Evolutionary conservation across 2,113 vertebrate genomes (phyloP).

Genomic region (Tychaedon coryphoeus): DNA sequence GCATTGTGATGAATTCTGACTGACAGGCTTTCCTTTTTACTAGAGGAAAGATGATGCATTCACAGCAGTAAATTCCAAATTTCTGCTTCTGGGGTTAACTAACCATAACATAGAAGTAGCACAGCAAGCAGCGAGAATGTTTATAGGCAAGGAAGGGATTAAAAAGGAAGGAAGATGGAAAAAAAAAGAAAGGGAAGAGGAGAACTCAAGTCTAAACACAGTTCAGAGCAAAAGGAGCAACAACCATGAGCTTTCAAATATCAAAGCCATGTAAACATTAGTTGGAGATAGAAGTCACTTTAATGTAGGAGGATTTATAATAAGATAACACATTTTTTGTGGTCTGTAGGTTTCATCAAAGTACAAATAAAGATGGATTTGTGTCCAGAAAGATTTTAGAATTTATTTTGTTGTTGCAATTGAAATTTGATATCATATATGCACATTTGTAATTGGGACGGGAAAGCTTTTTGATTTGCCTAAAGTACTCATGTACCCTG

Average conservation of each 20-base stretch:
- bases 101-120: neutral
- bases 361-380: neutral
- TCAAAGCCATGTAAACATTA: neutral
- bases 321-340: neutral
- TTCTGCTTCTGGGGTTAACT: constrained; percentile 23
- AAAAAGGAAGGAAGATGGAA: neutral
- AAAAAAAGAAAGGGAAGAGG: neutral
- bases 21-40: constrained; percentile 62
- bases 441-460: neutral
- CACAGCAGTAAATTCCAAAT: neutral
- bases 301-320: neutral
- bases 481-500: neutral
- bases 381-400: neutral
- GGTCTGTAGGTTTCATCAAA: neutral
- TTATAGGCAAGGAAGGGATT: constrained; percentile 16
- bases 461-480: neutral
- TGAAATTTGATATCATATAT: neutral
- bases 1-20: neutral
- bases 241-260: neutral
- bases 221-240: neutral
- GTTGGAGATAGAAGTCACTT: neutral
- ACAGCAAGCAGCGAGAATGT: constrained; percentile 13
- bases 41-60: constrained; percentile 23
- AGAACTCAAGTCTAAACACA: neutral
- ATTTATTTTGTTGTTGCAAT: neutral